Conservation (phyloP, 2,888 invertebrate genomes). For the Kuschelorhynchus macadamiae region DNA sequence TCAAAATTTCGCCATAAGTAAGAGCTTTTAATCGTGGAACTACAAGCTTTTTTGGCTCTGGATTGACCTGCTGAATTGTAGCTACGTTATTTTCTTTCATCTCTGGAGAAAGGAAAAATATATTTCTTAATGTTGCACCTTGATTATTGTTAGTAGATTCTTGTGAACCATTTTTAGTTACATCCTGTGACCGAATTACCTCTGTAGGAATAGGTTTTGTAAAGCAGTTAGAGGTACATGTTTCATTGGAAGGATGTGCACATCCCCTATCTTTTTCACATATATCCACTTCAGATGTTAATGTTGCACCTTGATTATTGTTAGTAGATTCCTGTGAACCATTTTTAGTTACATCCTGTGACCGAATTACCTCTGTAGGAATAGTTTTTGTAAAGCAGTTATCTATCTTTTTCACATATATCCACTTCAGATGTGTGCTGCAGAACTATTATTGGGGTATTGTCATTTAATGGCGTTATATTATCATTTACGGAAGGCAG, state of each 20-base stretch:
- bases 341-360: too few relatives aligned
- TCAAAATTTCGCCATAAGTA: too few relatives aligned
- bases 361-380: too few relatives aligned
- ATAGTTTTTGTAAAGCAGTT: too few relatives aligned
- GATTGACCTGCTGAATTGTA: constrained; percentile 11
- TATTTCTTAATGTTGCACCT: constrained; percentile 4
- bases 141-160: constrained; percentile 2
- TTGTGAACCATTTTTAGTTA: background rate
- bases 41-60: background rate
- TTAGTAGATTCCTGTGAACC: too few relatives aligned
- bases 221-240: background rate
- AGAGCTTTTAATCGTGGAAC: constrained; percentile 2
- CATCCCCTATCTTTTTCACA: constrained; percentile 4
- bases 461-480: background rate
- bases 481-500: constrained; percentile 11
- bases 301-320: background rate
- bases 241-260: constrained; percentile 1
- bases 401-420: constrained; percentile 11
- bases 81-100: background rate
- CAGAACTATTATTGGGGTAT: constrained; percentile 13
- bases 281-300: constrained; percentile 8
- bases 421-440: constrained; percentile 3
- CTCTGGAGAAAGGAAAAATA: constrained; percentile 6
- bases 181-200: background rate
- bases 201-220: constrained; percentile 3